phyloP scores from a whole-genome alignment of 2,113 vertebrate species.

The Larimichthys polyactis region DNA sequence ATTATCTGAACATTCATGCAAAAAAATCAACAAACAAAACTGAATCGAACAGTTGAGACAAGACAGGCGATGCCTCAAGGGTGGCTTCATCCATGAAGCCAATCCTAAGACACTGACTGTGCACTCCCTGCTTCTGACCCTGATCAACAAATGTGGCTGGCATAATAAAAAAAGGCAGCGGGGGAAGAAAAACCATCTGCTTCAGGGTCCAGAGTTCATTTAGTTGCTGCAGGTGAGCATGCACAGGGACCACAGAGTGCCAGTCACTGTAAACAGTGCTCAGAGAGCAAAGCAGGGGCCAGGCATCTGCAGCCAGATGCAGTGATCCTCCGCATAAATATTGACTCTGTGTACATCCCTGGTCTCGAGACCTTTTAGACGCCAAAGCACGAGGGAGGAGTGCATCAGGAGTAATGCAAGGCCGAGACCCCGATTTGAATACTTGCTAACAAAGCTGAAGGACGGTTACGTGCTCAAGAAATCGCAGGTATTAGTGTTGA shows the following conservation, averaged over 20 bases:
- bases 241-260: constrained; percentile 40
- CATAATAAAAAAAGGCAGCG: constrained; percentile 48
- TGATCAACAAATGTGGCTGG: constrained; percentile 39
- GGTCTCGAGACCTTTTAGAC: constrained; percentile 42
- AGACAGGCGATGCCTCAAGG: not conserved
- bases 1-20: not conserved
- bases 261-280: constrained; percentile 55
- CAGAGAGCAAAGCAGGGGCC: constrained; percentile 47
- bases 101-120: not conserved
- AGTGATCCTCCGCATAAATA: constrained; percentile 59
- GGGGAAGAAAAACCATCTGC: constrained; percentile 53
- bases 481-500: not conserved
- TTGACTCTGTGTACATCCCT: constrained; percentile 53
- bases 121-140: constrained; percentile 15
- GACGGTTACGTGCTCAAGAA: not conserved
- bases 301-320: constrained; percentile 36
- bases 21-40: not conserved
- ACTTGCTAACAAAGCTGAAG: constrained; percentile 19
- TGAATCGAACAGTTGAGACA: not conserved
- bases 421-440: constrained; percentile 18
- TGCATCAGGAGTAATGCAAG: not conserved
- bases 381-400: constrained; percentile 16
- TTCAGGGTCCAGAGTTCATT: constrained; percentile 71
- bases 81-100: constrained; percentile 3
- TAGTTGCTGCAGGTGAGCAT: constrained; percentile 42